Evolutionary conservation across 30 jellyfish, hydroid and myxozoan genomes (phyloP).

Genomic region (Chrysaora quinquecirrha): DNA sequence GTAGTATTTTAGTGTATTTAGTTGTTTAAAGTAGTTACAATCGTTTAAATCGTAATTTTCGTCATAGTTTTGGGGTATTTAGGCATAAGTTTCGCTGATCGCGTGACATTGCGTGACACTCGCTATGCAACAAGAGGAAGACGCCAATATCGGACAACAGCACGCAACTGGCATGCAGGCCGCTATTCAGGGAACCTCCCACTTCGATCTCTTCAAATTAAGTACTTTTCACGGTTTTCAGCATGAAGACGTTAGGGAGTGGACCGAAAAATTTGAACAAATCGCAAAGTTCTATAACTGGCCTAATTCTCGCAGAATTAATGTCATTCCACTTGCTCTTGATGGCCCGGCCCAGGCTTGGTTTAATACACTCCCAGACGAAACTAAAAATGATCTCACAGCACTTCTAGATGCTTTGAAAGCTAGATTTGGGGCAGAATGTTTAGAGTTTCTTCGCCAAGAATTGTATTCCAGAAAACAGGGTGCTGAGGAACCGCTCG

Average conservation of each 20-base stretch:
- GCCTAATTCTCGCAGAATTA: slow-evolving; percentile 17
- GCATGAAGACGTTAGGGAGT: slow-evolving; percentile 9
- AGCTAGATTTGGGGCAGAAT: slow-evolving; percentile 20
- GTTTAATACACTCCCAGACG: slow-evolving; percentile 17
- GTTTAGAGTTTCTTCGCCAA: slow-evolving; percentile 12
- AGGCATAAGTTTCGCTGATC: no score
- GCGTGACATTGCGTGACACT: no score
- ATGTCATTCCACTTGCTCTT: slow-evolving; percentile 17
- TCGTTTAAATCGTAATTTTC: no score
- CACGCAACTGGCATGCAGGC: slow-evolving; percentile 44
- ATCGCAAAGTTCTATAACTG: slow-evolving; percentile 2
- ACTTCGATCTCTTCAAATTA: slow-evolving; percentile 42
- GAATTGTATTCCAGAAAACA: slow-evolving; percentile 34
- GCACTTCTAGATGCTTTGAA: slow-evolving; percentile 15
- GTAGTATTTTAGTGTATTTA: no score
- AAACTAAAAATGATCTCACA: background rate
- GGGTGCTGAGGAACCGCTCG: slow-evolving; percentile 23
- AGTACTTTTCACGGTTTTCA: slow-evolving; percentile 37
- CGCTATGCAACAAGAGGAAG: no score
- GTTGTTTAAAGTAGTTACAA: no score
- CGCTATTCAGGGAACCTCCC: slow-evolving; percentile 40
- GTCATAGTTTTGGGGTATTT: no score
- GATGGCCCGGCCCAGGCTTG: slow-evolving; percentile 48
- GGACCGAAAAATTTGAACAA: slow-evolving; percentile 16
- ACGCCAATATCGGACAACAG: no score